Percentiles rank a stretch among this genome's conserved stretches.
phyloP scores from a whole-genome alignment of 2,888 invertebrate genomes.

The Heterodera filipjevi region DNA sequence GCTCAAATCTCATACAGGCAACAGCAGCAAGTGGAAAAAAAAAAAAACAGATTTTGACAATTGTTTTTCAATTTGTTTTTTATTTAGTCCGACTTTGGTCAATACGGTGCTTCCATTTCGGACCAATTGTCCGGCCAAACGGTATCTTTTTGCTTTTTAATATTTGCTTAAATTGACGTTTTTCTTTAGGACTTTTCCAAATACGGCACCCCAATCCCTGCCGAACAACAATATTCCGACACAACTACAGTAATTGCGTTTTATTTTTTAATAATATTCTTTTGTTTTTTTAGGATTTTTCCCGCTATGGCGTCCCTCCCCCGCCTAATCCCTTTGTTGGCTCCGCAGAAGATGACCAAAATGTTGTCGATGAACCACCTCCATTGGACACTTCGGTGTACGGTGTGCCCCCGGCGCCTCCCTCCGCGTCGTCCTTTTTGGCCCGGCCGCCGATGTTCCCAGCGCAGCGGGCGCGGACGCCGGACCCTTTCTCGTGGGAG shows the following conservation, averaged over 20 bases:
- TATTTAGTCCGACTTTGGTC: neutral
- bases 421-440: neutral
- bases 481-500: conserved; percentile 60
- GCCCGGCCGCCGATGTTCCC: conserved; percentile 33
- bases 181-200: neutral
- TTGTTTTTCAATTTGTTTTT: neutral
- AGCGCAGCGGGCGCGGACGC: conserved; percentile 34
- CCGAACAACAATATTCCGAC: neutral
- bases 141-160: neutral
- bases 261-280: neutral
- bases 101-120: neutral
- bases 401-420: conserved; percentile 3
- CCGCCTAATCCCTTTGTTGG: neutral
- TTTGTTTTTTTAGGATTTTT: conserved; percentile 17
- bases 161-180: neutral
- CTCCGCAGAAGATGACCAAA: neutral
- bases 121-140: neutral
- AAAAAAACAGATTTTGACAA: neutral
- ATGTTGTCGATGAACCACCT: conserved; percentile 19
- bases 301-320: conserved; percentile 36
- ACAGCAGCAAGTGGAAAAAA: neutral
- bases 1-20: neutral
- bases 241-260: neutral
- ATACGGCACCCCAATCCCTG: neutral
- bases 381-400: conserved; percentile 32